Percentiles rank a stretch among this genome's conserved stretches.
Evolutionary conservation across 2,113 vertebrate genomes (phyloP).

Genomic region (Cheilinus undulatus): DNA sequence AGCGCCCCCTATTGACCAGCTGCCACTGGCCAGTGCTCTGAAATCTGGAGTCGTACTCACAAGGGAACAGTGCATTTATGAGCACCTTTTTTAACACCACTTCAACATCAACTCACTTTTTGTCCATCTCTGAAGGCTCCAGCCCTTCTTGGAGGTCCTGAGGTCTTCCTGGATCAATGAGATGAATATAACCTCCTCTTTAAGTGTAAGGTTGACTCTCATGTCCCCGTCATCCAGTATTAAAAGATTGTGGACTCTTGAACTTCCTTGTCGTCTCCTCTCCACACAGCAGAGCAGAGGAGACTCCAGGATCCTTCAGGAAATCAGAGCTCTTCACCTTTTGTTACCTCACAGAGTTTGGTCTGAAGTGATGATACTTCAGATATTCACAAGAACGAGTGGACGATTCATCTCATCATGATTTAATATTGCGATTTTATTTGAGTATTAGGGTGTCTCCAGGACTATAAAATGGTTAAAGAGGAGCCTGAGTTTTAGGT

Average conservation of each 20-base stretch:
- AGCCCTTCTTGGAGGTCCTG: background rate
- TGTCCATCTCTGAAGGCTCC: too few relatives aligned
- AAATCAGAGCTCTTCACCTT: background rate
- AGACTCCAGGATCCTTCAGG: slow-evolving; percentile 19
- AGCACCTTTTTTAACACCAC: too few relatives aligned
- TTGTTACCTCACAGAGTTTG: background rate
- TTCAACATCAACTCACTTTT: too few relatives aligned
- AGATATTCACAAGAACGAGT: background rate
- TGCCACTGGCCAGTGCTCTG: too few relatives aligned
- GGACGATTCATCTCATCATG: background rate
- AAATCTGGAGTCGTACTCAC: too few relatives aligned
- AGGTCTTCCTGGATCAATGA: background rate
- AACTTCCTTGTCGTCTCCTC: too few relatives aligned
- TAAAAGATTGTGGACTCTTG: slow-evolving; percentile 16
- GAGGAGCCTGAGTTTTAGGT: too few relatives aligned
- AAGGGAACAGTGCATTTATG: too few relatives aligned
- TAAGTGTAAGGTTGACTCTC: background rate
- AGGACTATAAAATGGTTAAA: too few relatives aligned
- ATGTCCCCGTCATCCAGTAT: background rate
- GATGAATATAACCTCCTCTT: background rate
- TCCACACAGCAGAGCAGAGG: slow-evolving; percentile 8
- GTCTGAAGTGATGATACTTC: background rate
- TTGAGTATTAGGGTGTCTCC: too few relatives aligned
- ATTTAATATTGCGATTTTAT: background rate
- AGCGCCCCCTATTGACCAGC: too few relatives aligned